Evolutionary conservation across 2,888 invertebrate species (phyloP).

Genomic region (Polyploca ridens): DNA sequence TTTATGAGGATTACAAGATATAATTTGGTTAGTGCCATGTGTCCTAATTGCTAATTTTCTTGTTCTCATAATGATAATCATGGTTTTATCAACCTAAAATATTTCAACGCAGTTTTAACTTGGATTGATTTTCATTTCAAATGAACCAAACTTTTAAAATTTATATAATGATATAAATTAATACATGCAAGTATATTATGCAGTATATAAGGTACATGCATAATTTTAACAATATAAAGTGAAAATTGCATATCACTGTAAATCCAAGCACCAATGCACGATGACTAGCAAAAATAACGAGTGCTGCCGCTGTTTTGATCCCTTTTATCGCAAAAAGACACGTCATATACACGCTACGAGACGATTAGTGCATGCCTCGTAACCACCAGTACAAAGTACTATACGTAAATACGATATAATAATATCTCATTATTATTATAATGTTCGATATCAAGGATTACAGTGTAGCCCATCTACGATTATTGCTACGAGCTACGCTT

Average conservation of each 20-base stretch:
- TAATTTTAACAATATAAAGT: neutral
- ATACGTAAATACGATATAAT: too few relatives aligned
- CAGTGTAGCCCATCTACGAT: slow-evolving; percentile 8
- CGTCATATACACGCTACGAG: neutral
- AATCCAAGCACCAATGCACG: neutral
- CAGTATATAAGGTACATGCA: too few relatives aligned
- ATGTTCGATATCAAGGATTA: neutral
- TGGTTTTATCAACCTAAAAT: too few relatives aligned
- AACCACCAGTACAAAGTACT: neutral
- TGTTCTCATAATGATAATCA: too few relatives aligned
- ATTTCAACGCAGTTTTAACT: too few relatives aligned
- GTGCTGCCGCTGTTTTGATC: neutral
- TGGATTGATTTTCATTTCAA: too few relatives aligned
- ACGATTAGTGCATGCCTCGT: neutral
- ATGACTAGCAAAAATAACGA: neutral
- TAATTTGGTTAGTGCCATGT: too few relatives aligned
- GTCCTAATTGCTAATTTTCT: too few relatives aligned
- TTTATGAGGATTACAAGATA: neutral
- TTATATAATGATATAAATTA: too few relatives aligned
- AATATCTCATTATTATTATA: slow-evolving; percentile 1
- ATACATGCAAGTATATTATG: too few relatives aligned
- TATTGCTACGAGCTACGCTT: slow-evolving; percentile 2
- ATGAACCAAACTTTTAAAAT: too few relatives aligned
- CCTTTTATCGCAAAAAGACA: neutral
- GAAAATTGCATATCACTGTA: neutral